Percentiles rank a stretch among this genome's conserved stretches.
These are phyloP conservation scores for Agrochola litura DNA, from an alignment of 2,888 invertebrate genomes.

Conservation along the genomic window DNA sequence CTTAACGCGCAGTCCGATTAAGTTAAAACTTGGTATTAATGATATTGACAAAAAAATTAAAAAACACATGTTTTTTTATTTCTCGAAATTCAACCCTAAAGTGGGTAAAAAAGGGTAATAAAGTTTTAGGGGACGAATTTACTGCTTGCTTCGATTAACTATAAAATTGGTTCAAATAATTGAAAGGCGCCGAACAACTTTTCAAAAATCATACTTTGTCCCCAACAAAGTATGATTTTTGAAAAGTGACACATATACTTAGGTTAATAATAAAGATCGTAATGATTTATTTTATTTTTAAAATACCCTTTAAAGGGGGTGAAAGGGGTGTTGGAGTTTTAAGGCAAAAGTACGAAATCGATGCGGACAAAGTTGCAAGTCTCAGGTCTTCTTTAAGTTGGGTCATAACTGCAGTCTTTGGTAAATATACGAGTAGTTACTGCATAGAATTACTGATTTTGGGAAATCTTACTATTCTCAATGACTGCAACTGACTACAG, in stretches of 20 bases:
- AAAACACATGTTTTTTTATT: too few species aligned
- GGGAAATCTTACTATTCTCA: not conserved
- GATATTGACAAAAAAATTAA: not conserved
- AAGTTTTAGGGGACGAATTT: not conserved
- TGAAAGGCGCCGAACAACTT: not conserved
- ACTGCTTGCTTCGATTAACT: not conserved
- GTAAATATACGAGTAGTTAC: not conserved
- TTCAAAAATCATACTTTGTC: not conserved
- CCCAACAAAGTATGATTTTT: too few species aligned
- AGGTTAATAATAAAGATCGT: not conserved
- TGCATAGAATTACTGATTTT: not conserved
- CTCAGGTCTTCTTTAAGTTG: not conserved
- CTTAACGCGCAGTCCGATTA: not conserved
- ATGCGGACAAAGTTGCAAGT: not conserved
- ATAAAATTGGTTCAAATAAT: not conserved
- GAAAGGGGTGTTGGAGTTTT: not conserved
- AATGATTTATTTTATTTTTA: not conserved
- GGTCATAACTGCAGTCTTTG: not conserved
- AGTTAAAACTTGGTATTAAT: not conserved
- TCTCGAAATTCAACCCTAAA: not conserved
- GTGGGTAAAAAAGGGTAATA: not conserved
- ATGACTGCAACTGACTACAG: not conserved
- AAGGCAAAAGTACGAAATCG: not conserved
- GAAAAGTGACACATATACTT: too few species aligned
- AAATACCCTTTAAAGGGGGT: not conserved